Evolutionary conservation across 2,888 invertebrate genomes (phyloP).

Genomic region (Diloba caeruleocephala): DNA sequence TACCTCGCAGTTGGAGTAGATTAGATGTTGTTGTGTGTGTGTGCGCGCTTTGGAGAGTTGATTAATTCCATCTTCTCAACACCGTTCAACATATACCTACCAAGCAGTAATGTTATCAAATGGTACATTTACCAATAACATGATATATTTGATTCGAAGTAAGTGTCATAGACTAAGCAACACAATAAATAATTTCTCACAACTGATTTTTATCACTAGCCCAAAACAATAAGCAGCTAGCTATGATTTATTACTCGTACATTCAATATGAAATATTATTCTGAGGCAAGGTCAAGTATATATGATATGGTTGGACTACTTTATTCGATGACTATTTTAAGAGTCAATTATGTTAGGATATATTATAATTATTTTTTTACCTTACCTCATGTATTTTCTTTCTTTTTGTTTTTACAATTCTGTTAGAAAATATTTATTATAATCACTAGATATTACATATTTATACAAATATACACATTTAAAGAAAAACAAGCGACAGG

Average conservation of each 20-base stretch:
- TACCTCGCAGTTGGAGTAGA: no score
- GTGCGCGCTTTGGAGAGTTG: background rate
- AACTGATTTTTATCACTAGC: conserved; percentile 33
- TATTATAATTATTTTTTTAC: no score
- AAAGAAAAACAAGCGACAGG: no score
- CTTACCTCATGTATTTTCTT: no score
- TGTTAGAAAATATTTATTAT: no score
- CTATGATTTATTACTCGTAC: conserved; percentile 27
- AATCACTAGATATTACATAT: no score
- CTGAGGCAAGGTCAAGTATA: conserved; percentile 5
- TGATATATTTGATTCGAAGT: conserved; percentile 1
- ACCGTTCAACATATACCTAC: no score
- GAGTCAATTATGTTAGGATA: no score
- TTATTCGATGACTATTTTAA: no score
- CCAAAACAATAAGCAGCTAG: conserved; percentile 28
- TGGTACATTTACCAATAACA: conserved; percentile 32
- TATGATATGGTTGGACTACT: conserved; percentile 3
- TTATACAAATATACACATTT: no score
- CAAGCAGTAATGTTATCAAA: conserved; percentile 18
- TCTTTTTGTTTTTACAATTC: no score
- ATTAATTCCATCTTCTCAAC: conserved; percentile 13
- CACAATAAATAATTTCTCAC: conserved; percentile 28
- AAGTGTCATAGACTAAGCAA: background rate
- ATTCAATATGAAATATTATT: conserved; percentile 27
- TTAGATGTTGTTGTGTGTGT: no score